Evolutionary conservation across 1,140 invertebrate species (phyloP), one percentile per base, ranked within the genome.

Genomic region (Pseudachorutes palmiensis): DNA sequence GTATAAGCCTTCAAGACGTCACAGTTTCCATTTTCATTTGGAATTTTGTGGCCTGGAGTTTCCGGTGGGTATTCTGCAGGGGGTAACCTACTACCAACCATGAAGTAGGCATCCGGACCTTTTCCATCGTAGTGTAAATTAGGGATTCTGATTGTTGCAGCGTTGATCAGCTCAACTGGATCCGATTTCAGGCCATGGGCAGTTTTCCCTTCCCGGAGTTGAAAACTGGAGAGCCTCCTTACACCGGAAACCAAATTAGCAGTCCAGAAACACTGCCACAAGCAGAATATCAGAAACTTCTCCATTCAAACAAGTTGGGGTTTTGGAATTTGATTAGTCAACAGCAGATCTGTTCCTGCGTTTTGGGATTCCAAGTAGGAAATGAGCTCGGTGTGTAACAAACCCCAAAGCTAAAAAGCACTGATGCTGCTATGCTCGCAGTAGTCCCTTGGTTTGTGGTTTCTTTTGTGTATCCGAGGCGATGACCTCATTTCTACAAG

Each of bases 71-170:
- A 22, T 16, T 55, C 51, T 12, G 5, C 12, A 55, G 51, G 51
- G 12, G 51, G 24, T 9, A 5, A 26, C 24, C 51, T 22, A 5
- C 24, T 55, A 5, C 51, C 51, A 14, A 55, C 51, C 14, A 55
- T 55, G 14, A 14, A 55, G 51, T 19, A 55, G 24, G 51, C 51
- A 55, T 55, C 51, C 24, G 51, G 51, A 5, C 51, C 51, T 55
- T 55, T 55, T 55, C 51, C 51, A 26, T 55, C 51, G 51, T 55
- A 55, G 51, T 26, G 51, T 5, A 55, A 5, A 26, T 55, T 55
- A 5, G 51, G 51, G 24, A 55, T 55, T 24, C 24, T 9, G 9
- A 55, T 55, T 24, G 51, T 55, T 24, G 3, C 24, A 14, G 24
- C 24, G 24, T 55, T 55, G 5, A 55, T 3, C 5, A 55, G 24